phyloP scores from a whole-genome alignment of 1,140 invertebrate genomes.

The Sarcophaga bullata region DNA sequence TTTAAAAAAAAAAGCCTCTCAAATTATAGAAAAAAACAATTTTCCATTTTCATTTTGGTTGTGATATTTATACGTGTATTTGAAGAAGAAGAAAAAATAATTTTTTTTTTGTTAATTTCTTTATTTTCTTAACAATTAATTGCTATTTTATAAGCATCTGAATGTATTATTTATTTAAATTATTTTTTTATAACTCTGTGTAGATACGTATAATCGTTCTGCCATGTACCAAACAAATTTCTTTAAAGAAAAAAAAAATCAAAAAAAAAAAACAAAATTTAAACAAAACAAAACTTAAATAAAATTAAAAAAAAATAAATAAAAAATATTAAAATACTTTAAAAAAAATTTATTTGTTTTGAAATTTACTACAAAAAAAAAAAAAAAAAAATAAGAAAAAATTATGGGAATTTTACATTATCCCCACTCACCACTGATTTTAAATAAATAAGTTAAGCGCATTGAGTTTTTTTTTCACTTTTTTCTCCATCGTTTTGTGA shows the following conservation, averaged over 20 bases:
- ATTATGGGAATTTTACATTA: slow-evolving; percentile 14
- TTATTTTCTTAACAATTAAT: neutral
- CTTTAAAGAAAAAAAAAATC: neutral
- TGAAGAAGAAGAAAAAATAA: too few species aligned
- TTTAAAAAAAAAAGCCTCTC: too few species aligned
- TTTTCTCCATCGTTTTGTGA: too few species aligned
- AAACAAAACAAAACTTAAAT: slow-evolving; percentile 29
- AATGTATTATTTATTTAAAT: slow-evolving; percentile 36
- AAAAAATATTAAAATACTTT: slow-evolving; percentile 18
- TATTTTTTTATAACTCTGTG: neutral
- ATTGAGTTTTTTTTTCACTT: too few species aligned
- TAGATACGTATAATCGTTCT: too few species aligned
- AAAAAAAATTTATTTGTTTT: slow-evolving; percentile 6
- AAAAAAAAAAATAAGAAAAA: neutral
- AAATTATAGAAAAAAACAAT: neutral
- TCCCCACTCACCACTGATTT: neutral
- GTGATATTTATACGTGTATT: neutral
- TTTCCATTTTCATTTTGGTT: neutral
- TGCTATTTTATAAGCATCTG: neutral
- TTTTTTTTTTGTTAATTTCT: too few species aligned
- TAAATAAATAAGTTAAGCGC: too few species aligned
- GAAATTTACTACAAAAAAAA: neutral
- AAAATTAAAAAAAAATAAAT: slow-evolving; percentile 6
- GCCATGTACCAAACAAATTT: neutral
- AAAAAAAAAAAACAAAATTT: slow-evolving; percentile 21